A percentile compares a stretch with the other conserved stretches of the same genome.
Conservation (phyloP, 23 tunicate species). For the Clavelina lepadiformis region DNA sequence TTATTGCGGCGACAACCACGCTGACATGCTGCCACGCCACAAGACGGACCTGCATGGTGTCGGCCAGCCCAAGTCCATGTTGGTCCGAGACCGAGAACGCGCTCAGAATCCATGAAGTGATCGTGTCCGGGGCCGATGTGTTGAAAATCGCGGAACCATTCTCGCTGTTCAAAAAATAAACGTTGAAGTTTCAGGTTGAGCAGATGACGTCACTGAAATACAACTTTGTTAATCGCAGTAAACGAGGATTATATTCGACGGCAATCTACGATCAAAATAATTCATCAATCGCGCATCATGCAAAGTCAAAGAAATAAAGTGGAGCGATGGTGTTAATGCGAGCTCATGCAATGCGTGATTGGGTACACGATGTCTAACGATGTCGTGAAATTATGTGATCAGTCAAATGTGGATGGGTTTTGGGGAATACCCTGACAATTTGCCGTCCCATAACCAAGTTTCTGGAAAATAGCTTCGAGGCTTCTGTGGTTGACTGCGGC, state of each 20-base stretch:
- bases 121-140: constrained; percentile 79
- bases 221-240: not conserved
- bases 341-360: too few relatives aligned
- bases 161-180: constrained; percentile 34
- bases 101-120: constrained; percentile 81
- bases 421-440: too few relatives aligned
- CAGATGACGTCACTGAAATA: not conserved
- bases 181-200: not conserved
- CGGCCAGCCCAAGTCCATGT: constrained; percentile 66
- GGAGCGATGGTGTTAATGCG: too few relatives aligned
- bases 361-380: too few relatives aligned
- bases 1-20: not conserved
- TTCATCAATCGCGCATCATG: too few relatives aligned
- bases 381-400: too few relatives aligned
- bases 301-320: too few relatives aligned
- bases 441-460: too few relatives aligned
- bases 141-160: constrained; percentile 57
- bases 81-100: constrained; percentile 65
- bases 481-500: too few relatives aligned
- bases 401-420: too few relatives aligned
- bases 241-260: not conserved
- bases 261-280: too few relatives aligned
- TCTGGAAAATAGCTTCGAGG: too few relatives aligned
- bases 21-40: not conserved
- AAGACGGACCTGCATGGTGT: constrained; percentile 28